These are phyloP conservation scores for Seriola dumerili DNA, from an alignment of 2,113 vertebrate genomes.

Conservation along the genomic window DNA sequence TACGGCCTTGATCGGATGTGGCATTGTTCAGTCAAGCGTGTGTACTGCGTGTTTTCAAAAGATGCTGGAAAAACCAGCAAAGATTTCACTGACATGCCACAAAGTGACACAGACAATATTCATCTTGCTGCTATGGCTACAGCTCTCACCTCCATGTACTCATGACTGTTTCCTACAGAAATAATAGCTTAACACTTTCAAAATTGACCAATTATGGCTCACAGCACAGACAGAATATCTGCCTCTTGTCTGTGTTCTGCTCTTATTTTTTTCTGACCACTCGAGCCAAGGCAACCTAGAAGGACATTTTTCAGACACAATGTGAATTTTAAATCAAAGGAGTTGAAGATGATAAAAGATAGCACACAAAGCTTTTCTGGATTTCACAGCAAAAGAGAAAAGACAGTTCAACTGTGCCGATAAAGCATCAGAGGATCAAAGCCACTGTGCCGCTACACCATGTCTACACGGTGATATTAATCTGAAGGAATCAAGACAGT, in stretches of 20 bases:
- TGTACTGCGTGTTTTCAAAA: slow-evolving; percentile 41
- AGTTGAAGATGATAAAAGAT: slow-evolving; percentile 54
- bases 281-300: slow-evolving; percentile 29
- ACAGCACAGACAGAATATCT: slow-evolving; percentile 5
- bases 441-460: slow-evolving; percentile 38
- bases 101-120: slow-evolving; percentile 64
- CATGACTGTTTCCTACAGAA: slow-evolving; percentile 19
- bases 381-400: slow-evolving; percentile 52
- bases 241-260: background rate
- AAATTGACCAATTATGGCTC: slow-evolving; percentile 32
- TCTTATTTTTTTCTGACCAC: slow-evolving; percentile 16
- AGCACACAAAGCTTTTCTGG: slow-evolving; percentile 34
- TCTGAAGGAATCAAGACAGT: slow-evolving; percentile 60
- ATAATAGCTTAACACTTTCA: slow-evolving; percentile 14
- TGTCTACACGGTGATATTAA: slow-evolving; percentile 63
- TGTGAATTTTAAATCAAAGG: slow-evolving; percentile 64
- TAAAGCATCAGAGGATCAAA: slow-evolving; percentile 70
- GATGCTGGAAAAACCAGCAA: slow-evolving; percentile 60
- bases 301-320: slow-evolving; percentile 43
- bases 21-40: slow-evolving; percentile 65
- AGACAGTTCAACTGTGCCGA: slow-evolving; percentile 57
- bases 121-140: slow-evolving; percentile 50
- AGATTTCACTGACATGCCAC: slow-evolving; percentile 67
- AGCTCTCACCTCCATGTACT: background rate
- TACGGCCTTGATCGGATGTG: slow-evolving; percentile 66